Evolutionary conservation across 1,140 invertebrate species (phyloP).

Genomic region (Eubasilissa regina): DNA sequence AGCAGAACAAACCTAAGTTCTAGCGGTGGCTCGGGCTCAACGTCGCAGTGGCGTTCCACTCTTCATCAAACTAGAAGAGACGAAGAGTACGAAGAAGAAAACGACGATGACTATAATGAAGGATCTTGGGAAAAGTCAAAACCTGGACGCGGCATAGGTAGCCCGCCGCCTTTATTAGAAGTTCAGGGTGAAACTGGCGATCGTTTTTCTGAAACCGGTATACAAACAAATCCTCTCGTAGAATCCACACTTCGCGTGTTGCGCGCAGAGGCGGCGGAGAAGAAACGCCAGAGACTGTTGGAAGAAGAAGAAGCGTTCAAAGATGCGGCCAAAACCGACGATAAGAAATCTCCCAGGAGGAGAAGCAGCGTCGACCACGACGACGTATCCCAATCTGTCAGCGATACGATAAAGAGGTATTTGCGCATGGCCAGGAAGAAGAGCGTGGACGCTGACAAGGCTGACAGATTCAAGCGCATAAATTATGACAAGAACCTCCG

Average conservation of each 20-base stretch:
- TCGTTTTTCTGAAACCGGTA: slow-evolving; percentile 70
- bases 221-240: slow-evolving; percentile 76
- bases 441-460: slow-evolving; percentile 84
- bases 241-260: slow-evolving; percentile 71
- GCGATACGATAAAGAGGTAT: slow-evolving; percentile 88
- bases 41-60: slow-evolving; percentile 64
- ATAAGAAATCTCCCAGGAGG: slow-evolving; percentile 70
- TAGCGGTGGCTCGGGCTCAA: slow-evolving; percentile 65
- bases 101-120: slow-evolving; percentile 65
- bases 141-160: slow-evolving; percentile 65
- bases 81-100: slow-evolving; percentile 63
- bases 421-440: slow-evolving; percentile 89
- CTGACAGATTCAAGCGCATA: slow-evolving; percentile 87
- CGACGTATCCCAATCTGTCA: slow-evolving; percentile 87
- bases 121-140: slow-evolving; percentile 60
- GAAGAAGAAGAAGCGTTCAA: slow-evolving; percentile 64
- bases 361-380: slow-evolving; percentile 85
- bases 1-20: slow-evolving; percentile 67
- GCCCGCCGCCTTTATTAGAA: slow-evolving; percentile 80
- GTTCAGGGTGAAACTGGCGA: slow-evolving; percentile 76
- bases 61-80: slow-evolving; percentile 61
- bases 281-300: slow-evolving; percentile 64
- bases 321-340: slow-evolving; percentile 60
- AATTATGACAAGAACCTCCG: slow-evolving; percentile 90
- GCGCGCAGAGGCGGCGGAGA: slow-evolving; percentile 64